Evolutionary conservation across 2,113 vertebrate genomes (phyloP).

Genomic region (Embiotoca jacksoni): DNA sequence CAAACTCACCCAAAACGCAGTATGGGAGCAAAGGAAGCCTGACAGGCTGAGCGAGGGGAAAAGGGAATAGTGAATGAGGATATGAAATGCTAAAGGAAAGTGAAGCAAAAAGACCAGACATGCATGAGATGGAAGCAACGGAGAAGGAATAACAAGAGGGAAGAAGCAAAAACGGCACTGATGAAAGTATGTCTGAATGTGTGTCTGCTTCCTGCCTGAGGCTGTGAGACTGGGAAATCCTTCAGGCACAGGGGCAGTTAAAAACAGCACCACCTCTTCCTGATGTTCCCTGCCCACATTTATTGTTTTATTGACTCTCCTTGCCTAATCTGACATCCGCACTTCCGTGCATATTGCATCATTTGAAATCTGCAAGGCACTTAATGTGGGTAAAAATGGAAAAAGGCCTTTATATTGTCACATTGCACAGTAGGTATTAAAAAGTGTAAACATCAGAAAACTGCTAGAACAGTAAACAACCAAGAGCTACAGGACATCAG

Average conservation of each 20-base stretch:
- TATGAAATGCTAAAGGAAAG: slow-evolving; percentile 42
- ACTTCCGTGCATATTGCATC: slow-evolving; percentile 40
- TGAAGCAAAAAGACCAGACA: slow-evolving; percentile 52
- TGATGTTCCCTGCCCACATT: slow-evolving; percentile 42
- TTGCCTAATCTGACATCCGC: slow-evolving; percentile 31
- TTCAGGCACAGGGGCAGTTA: slow-evolving; percentile 55
- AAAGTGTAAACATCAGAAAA: slow-evolving; percentile 28
- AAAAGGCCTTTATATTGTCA: slow-evolving; percentile 18
- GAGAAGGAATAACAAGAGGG: slow-evolving; percentile 43
- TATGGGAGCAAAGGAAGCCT: slow-evolving; percentile 18
- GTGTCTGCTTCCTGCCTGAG: slow-evolving; percentile 48
- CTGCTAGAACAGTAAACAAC: neutral
- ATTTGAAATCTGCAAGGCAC: slow-evolving; percentile 28
- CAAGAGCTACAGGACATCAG: slow-evolving; percentile 11
- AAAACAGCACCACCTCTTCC: slow-evolving; percentile 50
- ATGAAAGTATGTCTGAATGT: slow-evolving; percentile 56
- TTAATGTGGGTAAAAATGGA: slow-evolving; percentile 27
- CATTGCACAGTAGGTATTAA: neutral
- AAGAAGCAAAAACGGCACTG: slow-evolving; percentile 45
- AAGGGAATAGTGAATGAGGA: slow-evolving; percentile 59
- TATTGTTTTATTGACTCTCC: slow-evolving; percentile 43
- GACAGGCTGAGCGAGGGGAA: slow-evolving; percentile 11
- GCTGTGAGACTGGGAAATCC: slow-evolving; percentile 49
- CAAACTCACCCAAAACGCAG: slow-evolving; percentile 50
- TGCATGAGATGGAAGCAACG: slow-evolving; percentile 29